phyloP scores from a whole-genome alignment of 2,797 vertebrate species.

The Rhinoraja longicauda region DNA sequence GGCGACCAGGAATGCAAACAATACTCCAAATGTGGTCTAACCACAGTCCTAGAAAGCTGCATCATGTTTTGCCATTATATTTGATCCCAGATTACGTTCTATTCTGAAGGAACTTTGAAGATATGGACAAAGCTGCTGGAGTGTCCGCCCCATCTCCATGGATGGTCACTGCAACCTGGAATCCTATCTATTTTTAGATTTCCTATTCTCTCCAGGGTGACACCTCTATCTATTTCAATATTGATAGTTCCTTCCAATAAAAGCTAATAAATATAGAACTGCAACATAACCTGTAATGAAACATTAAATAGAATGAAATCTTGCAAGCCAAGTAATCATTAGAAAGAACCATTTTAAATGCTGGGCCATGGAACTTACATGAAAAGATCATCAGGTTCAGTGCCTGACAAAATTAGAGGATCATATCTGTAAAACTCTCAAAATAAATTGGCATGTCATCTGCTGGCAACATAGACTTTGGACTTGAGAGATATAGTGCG shows the following conservation, averaged over 20 bases:
- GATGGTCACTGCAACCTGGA: not conserved
- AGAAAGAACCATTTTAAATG: not conserved
- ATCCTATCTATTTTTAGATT: conserved; percentile 14
- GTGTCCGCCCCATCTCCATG: too few species aligned
- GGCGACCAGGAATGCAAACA: too few species aligned
- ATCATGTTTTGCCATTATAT: not conserved
- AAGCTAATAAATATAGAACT: not conserved
- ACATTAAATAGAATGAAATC: not conserved
- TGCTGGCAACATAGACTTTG: conserved; percentile 1
- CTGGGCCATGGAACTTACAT: not conserved
- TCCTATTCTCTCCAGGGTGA: not conserved
- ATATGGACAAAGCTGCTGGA: not conserved
- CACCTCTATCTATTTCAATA: conserved; percentile 10
- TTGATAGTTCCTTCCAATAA: not conserved
- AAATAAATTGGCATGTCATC: not conserved
- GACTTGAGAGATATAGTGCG: too few species aligned
- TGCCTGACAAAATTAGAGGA: not conserved
- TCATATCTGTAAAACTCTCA: not conserved
- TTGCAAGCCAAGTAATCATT: not conserved
- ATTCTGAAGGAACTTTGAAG: not conserved
- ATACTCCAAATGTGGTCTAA: too few species aligned
- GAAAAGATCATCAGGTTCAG: conserved; percentile 3
- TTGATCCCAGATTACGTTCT: not conserved
- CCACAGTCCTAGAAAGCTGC: too few species aligned
- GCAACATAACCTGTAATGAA: not conserved